Conservation (phyloP, 1,140 invertebrate genomes). For the Brachionus rubens region DNA sequence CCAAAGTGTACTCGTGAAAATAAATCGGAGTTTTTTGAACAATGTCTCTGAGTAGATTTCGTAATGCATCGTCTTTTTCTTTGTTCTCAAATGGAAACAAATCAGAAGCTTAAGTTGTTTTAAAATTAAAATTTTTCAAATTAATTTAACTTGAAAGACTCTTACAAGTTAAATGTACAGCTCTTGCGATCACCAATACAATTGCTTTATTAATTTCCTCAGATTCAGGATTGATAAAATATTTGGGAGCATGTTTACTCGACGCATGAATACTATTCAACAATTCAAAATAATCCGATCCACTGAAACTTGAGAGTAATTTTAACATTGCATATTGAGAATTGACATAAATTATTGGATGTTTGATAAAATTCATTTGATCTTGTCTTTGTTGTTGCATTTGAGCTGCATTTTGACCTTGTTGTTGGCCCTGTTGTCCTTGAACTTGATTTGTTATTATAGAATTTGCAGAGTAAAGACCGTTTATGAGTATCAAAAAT, state of each 20-base stretch:
- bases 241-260: constrained; percentile 14
- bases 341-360: constrained; percentile 34
- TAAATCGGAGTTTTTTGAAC: constrained; percentile 22
- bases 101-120: constrained; percentile 44
- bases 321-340: constrained; percentile 30
- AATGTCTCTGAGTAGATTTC: constrained; percentile 11
- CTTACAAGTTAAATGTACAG: constrained; percentile 30
- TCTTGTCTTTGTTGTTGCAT: not conserved
- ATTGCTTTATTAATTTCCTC: constrained; percentile 44
- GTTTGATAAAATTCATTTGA: constrained; percentile 32
- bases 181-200: constrained; percentile 3
- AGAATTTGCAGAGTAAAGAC: not conserved
- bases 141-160: no score
- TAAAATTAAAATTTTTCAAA: no score
- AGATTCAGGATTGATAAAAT: constrained; percentile 28
- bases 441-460: not conserved
- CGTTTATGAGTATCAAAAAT: constrained; percentile 23
- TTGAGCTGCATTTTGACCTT: not conserved
- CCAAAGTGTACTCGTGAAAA: constrained; percentile 24
- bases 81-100: constrained; percentile 28
- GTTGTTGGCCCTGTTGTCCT: not conserved
- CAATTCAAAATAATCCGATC: constrained; percentile 26
- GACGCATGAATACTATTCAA: constrained; percentile 1
- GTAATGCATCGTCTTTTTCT: constrained; percentile 34
- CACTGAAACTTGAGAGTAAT: constrained; percentile 11